phyloP scores from a whole-genome alignment of 2,888 invertebrate genomes.

The Philhelius pedissequus region DNA sequence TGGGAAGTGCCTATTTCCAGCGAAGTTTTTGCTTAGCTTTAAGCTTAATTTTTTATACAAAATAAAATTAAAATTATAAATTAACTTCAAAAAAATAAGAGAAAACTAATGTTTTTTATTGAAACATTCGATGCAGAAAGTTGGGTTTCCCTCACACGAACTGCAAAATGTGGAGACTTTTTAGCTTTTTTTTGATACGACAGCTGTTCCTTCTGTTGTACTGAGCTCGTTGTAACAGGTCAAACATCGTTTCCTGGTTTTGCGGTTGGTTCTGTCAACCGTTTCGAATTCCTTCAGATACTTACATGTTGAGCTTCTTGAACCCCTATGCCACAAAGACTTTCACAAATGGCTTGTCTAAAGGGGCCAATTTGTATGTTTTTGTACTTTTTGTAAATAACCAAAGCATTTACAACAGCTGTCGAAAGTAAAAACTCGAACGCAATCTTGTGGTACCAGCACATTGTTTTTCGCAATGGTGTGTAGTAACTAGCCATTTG shows the following conservation, averaged over 20 bases:
- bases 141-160: neutral
- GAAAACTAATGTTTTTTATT: neutral
- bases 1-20: too few relatives aligned
- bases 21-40: too few relatives aligned
- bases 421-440: slow-evolving; percentile 32
- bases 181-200: neutral
- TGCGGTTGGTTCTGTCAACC: neutral
- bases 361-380: too few relatives aligned
- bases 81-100: too few relatives aligned
- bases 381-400: too few relatives aligned
- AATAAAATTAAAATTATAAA: too few relatives aligned
- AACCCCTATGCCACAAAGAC: too few relatives aligned
- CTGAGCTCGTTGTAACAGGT: neutral
- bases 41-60: too few relatives aligned
- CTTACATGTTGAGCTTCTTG: too few relatives aligned
- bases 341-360: too few relatives aligned
- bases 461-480: slow-evolving; percentile 16
- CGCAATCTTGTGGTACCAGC: slow-evolving; percentile 29
- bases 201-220: too few relatives aligned
- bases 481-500: slow-evolving; percentile 24
- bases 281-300: too few relatives aligned
- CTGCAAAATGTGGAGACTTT: neutral
- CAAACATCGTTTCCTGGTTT: neutral
- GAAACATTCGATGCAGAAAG: neutral
- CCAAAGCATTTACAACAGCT: slow-evolving; percentile 23